Conservation (phyloP, 2,888 invertebrate genomes). For the Hypsopygia costalis region DNA sequence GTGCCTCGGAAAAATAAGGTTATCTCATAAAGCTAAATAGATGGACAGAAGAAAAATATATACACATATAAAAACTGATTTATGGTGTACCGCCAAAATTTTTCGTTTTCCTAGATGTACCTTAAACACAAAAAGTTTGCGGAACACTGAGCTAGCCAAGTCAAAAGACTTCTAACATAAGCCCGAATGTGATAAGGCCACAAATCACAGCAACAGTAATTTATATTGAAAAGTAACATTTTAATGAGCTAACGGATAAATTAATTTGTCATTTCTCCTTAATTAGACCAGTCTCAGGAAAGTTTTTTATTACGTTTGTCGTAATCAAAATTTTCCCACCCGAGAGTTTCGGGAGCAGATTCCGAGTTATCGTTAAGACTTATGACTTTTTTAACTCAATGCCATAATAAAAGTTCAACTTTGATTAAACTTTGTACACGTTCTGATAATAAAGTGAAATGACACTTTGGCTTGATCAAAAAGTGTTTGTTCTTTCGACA, state of each 20-base stretch:
- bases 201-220: neutral
- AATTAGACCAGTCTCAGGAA: constrained; percentile 46
- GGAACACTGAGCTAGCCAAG: too few relatives aligned
- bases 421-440: constrained; percentile 38
- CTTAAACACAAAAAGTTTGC: too few relatives aligned
- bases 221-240: constrained; percentile 13
- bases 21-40: too few relatives aligned
- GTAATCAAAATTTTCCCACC: constrained; percentile 52
- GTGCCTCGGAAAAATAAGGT: too few relatives aligned
- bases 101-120: too few relatives aligned
- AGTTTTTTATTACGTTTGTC: constrained; percentile 51
- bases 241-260: constrained; percentile 37
- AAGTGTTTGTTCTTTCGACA: too few relatives aligned
- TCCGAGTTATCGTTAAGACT: constrained; percentile 38
- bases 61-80: too few relatives aligned
- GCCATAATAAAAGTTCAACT: constrained; percentile 34
- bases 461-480: constrained; percentile 18
- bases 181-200: neutral
- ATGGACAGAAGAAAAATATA: too few relatives aligned
- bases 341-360: constrained; percentile 38
- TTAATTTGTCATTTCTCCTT: constrained; percentile 49
- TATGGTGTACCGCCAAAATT: too few relatives aligned
- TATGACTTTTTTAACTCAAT: constrained; percentile 36
- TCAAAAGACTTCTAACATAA: neutral
- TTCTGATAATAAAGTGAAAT: constrained; percentile 30